These are phyloP conservation scores for Caenorhabditis panamensis DNA, from an alignment of 2,888 invertebrate genomes.

Conservation along the genomic window DNA sequence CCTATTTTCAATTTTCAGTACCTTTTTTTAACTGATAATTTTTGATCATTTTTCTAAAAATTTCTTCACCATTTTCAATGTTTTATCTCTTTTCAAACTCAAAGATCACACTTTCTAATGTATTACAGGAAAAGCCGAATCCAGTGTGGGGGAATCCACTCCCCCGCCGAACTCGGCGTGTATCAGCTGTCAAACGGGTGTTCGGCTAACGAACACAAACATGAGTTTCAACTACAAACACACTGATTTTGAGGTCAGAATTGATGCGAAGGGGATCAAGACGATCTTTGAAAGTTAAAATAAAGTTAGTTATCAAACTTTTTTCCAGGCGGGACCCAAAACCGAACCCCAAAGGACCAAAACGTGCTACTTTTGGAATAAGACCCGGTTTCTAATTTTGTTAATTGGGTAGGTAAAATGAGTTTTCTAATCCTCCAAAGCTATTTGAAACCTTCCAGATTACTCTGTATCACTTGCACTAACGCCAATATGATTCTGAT, in stretches of 20 bases:
- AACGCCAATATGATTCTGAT: slow-evolving; percentile 57
- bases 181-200: slow-evolving; percentile 4
- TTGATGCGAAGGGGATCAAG: slow-evolving; percentile 1
- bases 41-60: no score
- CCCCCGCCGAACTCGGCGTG: background rate
- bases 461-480: slow-evolving; percentile 52
- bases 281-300: no score
- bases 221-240: slow-evolving; percentile 55
- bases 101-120: no score
- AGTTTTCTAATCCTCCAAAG: background rate
- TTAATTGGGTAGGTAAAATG: slow-evolving; percentile 33
- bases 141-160: background rate
- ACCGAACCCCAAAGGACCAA: no score
- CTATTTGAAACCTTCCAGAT: slow-evolving; percentile 24
- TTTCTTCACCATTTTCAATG: background rate
- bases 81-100: background rate
- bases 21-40: no score
- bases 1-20: no score
- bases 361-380: slow-evolving; percentile 28
- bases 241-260: slow-evolving; percentile 39
- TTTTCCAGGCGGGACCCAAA: no score
- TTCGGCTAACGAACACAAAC: background rate
- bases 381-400: slow-evolving; percentile 30
- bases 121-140: no score
- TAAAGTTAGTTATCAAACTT: no score